Evolutionary conservation across 2,888 invertebrate species (phyloP).

Genomic region (Tiliacea citrago): DNA sequence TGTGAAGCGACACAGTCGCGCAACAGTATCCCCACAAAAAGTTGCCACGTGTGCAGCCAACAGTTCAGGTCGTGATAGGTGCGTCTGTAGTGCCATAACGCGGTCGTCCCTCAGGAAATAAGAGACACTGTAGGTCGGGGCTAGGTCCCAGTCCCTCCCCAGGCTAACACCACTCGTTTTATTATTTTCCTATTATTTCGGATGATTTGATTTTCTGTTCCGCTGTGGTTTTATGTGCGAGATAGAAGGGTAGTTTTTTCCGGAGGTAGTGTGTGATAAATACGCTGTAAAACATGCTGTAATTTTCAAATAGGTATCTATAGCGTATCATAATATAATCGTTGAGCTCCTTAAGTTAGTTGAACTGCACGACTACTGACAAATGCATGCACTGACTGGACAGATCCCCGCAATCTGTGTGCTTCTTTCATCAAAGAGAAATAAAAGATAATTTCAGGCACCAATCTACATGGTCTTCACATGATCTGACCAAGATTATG

Average conservation of each 20-base stretch:
- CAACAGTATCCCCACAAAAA: conserved; percentile 11
- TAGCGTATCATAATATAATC: no score
- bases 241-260: conserved; percentile 10
- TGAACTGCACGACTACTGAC: no score
- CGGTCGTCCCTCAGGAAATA: conserved; percentile 84
- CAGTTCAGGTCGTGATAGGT: conserved; percentile 77
- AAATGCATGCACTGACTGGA: no score
- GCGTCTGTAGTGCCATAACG: conserved; percentile 79
- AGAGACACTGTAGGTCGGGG: conserved; percentile 73
- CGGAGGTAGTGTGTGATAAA: background rate
- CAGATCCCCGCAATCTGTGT: no score
- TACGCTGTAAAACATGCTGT: background rate
- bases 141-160: conserved; percentile 61
- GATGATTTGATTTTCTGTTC: conserved; percentile 68
- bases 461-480: no score
- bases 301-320: background rate
- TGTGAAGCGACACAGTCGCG: background rate
- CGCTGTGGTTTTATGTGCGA: conserved; percentile 39
- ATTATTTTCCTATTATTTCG: conserved; percentile 79
- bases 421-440: no score
- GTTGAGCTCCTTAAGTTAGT: no score
- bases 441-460: no score
- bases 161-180: conserved; percentile 73
- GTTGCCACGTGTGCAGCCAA: conserved; percentile 7
- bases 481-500: no score